Base-by-base conservation (phyloP, 1,140 invertebrate genomes). In the Aleiodes sp. region DNA sequence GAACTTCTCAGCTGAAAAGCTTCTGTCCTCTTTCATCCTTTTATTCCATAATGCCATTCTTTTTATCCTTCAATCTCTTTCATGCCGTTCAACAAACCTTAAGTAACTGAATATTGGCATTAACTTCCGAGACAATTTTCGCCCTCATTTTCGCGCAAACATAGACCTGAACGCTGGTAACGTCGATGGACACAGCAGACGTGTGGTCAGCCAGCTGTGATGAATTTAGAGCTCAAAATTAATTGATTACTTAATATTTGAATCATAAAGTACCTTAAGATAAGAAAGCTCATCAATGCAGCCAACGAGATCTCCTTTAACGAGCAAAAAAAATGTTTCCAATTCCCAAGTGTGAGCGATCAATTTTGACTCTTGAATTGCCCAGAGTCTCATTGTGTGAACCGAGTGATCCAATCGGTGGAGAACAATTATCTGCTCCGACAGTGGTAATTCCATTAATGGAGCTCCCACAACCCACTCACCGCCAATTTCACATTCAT, bases 381-480 rank as follows among this genome's bases (percentile, higher is more conserved):
- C 90, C 93, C 93, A 94, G 0, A 93, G 78, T 24, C 92, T 87
- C 75, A 89, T 91, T 0, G 91, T 92, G 75, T 94, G 92, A 9
- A 94, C 88, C 0, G 92, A 92, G 75, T 93, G 92, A 84, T 93
- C 92, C 89, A 94, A 84, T 76, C 92, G 87, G 79, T 94, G 93
- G 3, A 94, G 84, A 37, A 94, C 89, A 2, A 93, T 91, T 78
- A 94, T 94, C 83, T 94, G 92, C 76, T 94, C 93, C 0, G 92
- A 91, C 4, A 94, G 85, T 0, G 93, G 92, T 52, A 94, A 75
- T 72, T 94, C 90, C 69, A 92, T 90, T 10, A 91, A 76, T 0
- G 90, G 89, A 1, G 90, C 89, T 1, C 90, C 90, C 57, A 90
- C 76, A 16, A 90, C 88, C 84, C 90, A 91, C 65, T 91, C 89